Percentiles rank a stretch among this genome's conserved stretches.
These are phyloP conservation scores for Gasterosteus aculeatus DNA, from an alignment of 2,113 vertebrate genomes.

Conservation along the genomic window DNA sequence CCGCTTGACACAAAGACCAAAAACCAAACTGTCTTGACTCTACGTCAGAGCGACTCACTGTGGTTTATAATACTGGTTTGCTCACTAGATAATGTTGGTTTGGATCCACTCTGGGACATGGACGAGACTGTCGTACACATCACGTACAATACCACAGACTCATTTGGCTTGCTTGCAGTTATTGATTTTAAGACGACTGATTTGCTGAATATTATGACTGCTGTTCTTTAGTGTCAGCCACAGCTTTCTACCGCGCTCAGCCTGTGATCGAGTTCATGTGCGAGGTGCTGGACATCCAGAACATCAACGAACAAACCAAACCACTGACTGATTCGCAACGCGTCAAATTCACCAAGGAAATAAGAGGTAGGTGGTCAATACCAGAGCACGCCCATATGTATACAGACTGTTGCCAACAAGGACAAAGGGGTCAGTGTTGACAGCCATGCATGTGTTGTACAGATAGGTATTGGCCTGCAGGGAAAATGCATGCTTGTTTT, in stretches of 20 bases:
- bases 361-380: slow-evolving; percentile 85
- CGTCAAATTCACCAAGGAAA: slow-evolving; percentile 99
- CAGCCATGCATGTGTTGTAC: slow-evolving; percentile 28
- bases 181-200: background rate
- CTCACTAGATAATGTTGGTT: background rate
- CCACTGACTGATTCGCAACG: slow-evolving; percentile 98
- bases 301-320: slow-evolving; percentile 98
- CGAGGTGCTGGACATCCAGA: slow-evolving; percentile 97
- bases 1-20: background rate
- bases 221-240: slow-evolving; percentile 89
- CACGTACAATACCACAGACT: background rate
- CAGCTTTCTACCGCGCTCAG: slow-evolving; percentile 98
- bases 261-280: slow-evolving; percentile 99
- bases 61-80: background rate
- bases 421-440: background rate
- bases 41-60: background rate
- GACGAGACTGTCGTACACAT: background rate
- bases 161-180: background rate
- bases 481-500: slow-evolving; percentile 24
- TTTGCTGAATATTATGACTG: background rate
- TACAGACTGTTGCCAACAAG: background rate
- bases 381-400: background rate
- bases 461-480: slow-evolving; percentile 69
- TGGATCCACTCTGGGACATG: background rate
- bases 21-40: background rate